phyloP scores from a whole-genome alignment of 2,888 invertebrate species.

The Cerastis rubricosa region DNA sequence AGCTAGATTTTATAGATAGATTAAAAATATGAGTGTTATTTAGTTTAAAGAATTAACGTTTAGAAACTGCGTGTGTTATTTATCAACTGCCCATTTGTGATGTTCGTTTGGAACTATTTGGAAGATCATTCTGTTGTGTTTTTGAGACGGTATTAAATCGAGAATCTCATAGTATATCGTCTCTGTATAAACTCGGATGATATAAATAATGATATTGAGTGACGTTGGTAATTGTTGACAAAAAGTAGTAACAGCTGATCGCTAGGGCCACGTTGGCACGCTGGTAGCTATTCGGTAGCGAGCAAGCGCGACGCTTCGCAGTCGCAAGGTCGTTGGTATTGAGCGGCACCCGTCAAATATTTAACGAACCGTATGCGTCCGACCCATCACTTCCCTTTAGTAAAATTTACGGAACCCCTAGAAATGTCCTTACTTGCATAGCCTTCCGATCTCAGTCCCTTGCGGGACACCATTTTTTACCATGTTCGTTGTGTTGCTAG shows the following conservation, averaged over 20 bases:
- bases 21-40: constrained; percentile 19
- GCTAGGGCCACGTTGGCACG: constrained; percentile 74
- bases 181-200: neutral
- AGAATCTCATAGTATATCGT: neutral
- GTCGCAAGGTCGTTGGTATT: constrained; percentile 83
- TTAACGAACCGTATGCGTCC: constrained; percentile 74
- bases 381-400: constrained; percentile 63
- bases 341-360: constrained; percentile 83
- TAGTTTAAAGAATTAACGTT: constrained; percentile 6
- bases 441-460: constrained; percentile 16
- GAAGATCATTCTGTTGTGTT: neutral
- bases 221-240: constrained; percentile 66
- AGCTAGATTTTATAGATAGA: constrained; percentile 31
- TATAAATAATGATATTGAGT: neutral
- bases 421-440: constrained; percentile 43
- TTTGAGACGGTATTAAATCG: neutral
- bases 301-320: constrained; percentile 77
- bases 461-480: constrained; percentile 1
- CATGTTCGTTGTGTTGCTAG: constrained; percentile 14
- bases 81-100: constrained; percentile 23
- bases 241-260: constrained; percentile 78
- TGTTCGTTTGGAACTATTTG: neutral
- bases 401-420: constrained; percentile 58
- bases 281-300: constrained; percentile 75
- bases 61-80: constrained; percentile 15